A percentile compares a stretch with the other conserved stretches of the same genome.
These are phyloP conservation scores for Lithobates pipiens DNA, from an alignment of 2,797 vertebrate species.

Conservation along the genomic window DNA sequence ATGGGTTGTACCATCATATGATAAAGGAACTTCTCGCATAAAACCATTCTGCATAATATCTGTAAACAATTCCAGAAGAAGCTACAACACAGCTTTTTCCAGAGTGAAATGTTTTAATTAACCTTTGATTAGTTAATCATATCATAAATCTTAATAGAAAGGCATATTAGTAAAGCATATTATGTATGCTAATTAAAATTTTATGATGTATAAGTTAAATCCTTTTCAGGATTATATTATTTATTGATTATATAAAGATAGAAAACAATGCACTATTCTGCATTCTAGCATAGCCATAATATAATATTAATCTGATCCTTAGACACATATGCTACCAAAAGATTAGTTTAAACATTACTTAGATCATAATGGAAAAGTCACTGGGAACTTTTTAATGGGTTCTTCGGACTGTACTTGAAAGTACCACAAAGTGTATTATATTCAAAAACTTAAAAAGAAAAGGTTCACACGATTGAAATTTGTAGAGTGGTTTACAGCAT, in stretches of 20 bases:
- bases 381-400: constrained; percentile 58
- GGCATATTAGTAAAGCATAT: too few species aligned
- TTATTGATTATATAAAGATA: constrained; percentile 16
- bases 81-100: too few species aligned
- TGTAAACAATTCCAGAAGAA: too few species aligned
- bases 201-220: not conserved
- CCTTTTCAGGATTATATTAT: constrained; percentile 13
- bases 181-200: not conserved
- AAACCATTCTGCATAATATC: too few species aligned
- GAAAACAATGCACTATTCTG: constrained; percentile 17
- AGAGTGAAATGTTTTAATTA: too few species aligned
- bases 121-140: too few species aligned
- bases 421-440: constrained; percentile 55
- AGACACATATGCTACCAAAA: constrained; percentile 56
- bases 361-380: constrained; percentile 50
- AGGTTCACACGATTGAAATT: constrained; percentile 53
- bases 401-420: constrained; percentile 55
- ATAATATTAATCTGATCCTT: constrained; percentile 46
- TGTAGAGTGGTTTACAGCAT: constrained; percentile 58
- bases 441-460: constrained; percentile 56
- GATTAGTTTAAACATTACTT: constrained; percentile 56
- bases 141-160: too few species aligned
- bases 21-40: too few species aligned
- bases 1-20: too few species aligned
- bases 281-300: constrained; percentile 37